A percentile compares a stretch with the other conserved stretches of the same genome.
phyloP scores from a whole-genome alignment of 2,797 vertebrate species.

The Centropyge bicolor region DNA sequence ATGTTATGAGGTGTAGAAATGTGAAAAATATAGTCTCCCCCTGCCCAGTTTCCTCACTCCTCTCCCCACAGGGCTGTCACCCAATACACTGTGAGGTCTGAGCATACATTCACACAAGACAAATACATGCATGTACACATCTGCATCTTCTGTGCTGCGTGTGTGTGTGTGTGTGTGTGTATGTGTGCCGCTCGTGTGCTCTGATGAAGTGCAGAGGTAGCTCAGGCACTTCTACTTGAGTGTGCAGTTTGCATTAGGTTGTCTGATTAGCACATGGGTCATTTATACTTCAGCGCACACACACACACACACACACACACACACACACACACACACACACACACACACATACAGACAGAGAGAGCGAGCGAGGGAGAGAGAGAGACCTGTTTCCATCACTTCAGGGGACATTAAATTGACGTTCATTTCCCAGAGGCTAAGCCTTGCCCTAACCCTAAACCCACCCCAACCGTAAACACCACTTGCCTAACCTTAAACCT shows the following conservation, averaged over 20 bases:
- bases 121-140: conserved; percentile 24
- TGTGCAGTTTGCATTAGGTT: conserved; percentile 58
- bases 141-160: conserved; percentile 2
- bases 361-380: too few relatives aligned
- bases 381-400: too few relatives aligned
- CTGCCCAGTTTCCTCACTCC: conserved; percentile 53
- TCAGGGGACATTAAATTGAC: too few relatives aligned
- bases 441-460: too few relatives aligned
- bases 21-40: conserved; percentile 63
- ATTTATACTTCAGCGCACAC: conserved; percentile 8
- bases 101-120: conserved; percentile 12
- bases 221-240: conserved; percentile 45
- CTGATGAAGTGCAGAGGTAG: conserved; percentile 62
- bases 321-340: too few relatives aligned
- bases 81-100: conserved; percentile 48
- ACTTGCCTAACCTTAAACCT: too few relatives aligned
- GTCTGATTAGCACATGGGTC: conserved; percentile 47
- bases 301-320: too few relatives aligned
- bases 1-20: conserved; percentile 72
- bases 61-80: conserved; percentile 66
- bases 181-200: conserved; percentile 29
- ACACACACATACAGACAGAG: too few relatives aligned
- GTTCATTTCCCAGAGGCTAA: too few relatives aligned
- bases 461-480: too few relatives aligned
- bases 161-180: conserved; percentile 20